phyloP scores from a whole-genome alignment of 2,797 vertebrate genomes.

The Falco rusticolus region DNA sequence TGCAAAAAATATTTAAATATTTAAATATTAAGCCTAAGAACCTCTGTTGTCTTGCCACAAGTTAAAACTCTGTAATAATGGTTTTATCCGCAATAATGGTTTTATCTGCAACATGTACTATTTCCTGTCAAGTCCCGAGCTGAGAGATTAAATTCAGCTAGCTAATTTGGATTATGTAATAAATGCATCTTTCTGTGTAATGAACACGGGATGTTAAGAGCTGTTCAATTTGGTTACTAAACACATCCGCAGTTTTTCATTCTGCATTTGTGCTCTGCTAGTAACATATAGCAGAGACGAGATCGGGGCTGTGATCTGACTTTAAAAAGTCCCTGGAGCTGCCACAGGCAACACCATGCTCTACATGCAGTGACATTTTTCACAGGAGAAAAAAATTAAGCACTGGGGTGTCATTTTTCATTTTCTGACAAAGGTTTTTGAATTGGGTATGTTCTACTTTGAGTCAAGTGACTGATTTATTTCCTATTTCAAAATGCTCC shows the following conservation, averaged over 20 bases:
- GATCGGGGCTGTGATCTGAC: constrained; percentile 6
- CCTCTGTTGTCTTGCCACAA: neutral
- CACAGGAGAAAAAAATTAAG: neutral
- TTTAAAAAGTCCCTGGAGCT: constrained; percentile 4
- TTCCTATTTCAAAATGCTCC: constrained; percentile 17
- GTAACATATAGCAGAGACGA: neutral
- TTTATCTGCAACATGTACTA: neutral
- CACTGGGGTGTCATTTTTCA: neutral
- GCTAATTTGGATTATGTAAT: neutral
- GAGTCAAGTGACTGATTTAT: constrained; percentile 12
- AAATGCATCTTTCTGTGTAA: neutral
- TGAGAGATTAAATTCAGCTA: neutral
- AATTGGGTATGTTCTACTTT: neutral
- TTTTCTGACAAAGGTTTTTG: constrained; percentile 39
- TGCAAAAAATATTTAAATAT: neutral
- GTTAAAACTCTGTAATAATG: neutral
- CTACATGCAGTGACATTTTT: constrained; percentile 2
- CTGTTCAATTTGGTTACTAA: neutral
- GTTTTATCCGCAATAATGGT: neutral
- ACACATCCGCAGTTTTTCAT: neutral
- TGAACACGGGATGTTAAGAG: neutral
- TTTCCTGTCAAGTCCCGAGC: neutral
- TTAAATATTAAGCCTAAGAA: neutral
- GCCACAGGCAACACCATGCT: neutral
- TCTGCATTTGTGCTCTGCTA: neutral